phyloP scores from a whole-genome alignment of 2,888 invertebrate species.

The Dascillus cervinus region DNA sequence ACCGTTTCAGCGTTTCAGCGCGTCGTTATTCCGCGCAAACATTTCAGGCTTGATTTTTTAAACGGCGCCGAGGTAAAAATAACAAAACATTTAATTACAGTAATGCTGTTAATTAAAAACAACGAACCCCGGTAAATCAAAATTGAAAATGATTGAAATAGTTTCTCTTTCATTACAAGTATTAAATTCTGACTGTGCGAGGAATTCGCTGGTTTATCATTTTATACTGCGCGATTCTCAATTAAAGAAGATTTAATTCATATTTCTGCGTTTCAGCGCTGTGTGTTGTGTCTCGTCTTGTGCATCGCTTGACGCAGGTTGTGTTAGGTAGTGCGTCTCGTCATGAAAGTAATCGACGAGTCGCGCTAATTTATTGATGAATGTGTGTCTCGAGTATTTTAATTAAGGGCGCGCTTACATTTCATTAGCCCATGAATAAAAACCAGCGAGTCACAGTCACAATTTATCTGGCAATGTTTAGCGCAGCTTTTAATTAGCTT shows the following conservation, averaged over 20 bases:
- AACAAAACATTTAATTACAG: constrained; percentile 28
- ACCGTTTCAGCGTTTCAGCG: no score
- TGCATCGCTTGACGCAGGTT: constrained; percentile 1
- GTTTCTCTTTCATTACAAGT: constrained; percentile 29
- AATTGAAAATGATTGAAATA: constrained; percentile 32
- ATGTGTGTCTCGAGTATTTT: no score
- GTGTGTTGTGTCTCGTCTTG: constrained; percentile 3
- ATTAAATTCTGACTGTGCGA: constrained; percentile 26
- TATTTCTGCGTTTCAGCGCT: constrained; percentile 21
- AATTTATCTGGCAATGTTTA: constrained; percentile 14
- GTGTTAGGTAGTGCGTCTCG: no score
- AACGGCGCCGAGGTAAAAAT: no score
- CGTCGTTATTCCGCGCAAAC: no score
- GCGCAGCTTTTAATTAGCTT: constrained; percentile 14
- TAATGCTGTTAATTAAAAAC: constrained; percentile 26
- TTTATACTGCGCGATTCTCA: constrained; percentile 26
- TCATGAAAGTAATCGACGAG: no score
- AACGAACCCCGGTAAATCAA: constrained; percentile 25
- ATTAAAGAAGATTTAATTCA: constrained; percentile 29
- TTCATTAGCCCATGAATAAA: no score
- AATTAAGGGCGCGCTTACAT: no score
- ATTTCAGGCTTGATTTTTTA: no score
- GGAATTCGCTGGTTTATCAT: constrained; percentile 31
- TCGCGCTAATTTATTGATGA: no score
- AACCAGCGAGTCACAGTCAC: no score